Conservation (phyloP, 2,888 invertebrate species). For the Perdita meconis region DNA sequence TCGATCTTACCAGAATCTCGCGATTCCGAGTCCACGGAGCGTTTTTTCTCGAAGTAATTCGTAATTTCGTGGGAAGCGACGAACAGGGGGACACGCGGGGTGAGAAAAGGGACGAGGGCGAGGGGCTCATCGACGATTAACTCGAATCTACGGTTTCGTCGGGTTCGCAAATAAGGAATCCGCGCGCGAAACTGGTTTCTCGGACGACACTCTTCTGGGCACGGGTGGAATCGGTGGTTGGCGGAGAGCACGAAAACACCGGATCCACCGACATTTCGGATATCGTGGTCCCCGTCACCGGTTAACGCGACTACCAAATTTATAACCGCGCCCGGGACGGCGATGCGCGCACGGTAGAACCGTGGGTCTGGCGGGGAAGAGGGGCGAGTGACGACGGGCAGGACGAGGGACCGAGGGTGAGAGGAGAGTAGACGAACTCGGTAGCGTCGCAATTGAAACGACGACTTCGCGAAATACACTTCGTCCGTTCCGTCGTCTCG, state of each 20-base stretch:
- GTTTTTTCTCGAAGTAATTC: background rate
- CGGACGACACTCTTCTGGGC: slow-evolving; percentile 66
- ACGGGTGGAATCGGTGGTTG: slow-evolving; percentile 58
- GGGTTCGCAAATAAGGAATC: slow-evolving; percentile 78
- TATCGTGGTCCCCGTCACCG: slow-evolving; percentile 73
- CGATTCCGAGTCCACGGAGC: background rate
- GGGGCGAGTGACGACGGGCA: background rate
- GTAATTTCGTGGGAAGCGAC: background rate
- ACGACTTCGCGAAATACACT: slow-evolving; percentile 42
- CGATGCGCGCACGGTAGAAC: slow-evolving; percentile 49
- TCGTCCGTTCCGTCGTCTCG: background rate
- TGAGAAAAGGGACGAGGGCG: slow-evolving; percentile 30
- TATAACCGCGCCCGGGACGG: slow-evolving; percentile 62
- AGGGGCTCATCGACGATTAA: slow-evolving; percentile 76
- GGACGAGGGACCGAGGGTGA: slow-evolving; percentile 4
- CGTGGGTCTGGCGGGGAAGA: background rate
- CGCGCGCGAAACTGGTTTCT: slow-evolving; percentile 74
- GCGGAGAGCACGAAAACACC: slow-evolving; percentile 71
- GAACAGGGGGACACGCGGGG: background rate
- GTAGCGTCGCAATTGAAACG: slow-evolving; percentile 55
- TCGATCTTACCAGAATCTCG: background rate
- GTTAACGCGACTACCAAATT: slow-evolving; percentile 70
- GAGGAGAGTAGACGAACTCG: slow-evolving; percentile 8
- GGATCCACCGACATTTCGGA: slow-evolving; percentile 74
- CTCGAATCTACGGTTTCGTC: slow-evolving; percentile 78